Evolutionary conservation across 2,888 invertebrate genomes (phyloP), one percentile per base, ranked within the genome.

Genomic region (Cosmopolites sordidus): DNA sequence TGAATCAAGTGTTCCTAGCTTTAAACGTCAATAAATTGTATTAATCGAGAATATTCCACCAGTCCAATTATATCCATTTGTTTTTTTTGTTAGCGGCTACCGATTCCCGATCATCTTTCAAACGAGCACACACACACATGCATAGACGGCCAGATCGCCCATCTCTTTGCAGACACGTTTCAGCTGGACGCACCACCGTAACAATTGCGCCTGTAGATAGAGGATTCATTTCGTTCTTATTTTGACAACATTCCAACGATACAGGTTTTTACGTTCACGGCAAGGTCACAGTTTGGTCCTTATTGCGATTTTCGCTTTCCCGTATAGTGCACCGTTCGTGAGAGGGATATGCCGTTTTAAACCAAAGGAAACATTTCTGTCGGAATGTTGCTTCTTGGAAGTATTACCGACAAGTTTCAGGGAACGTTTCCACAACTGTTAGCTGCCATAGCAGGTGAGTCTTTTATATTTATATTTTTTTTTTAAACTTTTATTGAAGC

Each of bases 361-460:
- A 3, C n/a, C 33, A 33, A 11, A 33, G 11, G n/a, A 33, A 33
- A 12, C 3, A 33, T 6, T 9, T 4, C n/a, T 3, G 14, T n/a
- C n/a, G 16, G 44, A 51, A 56, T 58, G 55, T 48, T 60, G 44
- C 41, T 58, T 45, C 61, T 53, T 15, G 56, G 47, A 16, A 59
- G 59, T 53, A 42, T 62, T 9, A 60, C 59, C 12, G 60, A 65
- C 16, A 66, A 68, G 54, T 66, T 72, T 53, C 60, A 62, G 41
- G 69, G 69, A 16, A 70, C 67, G 18, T 64, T 66, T 46, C 68
- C 71, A 6, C 72, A 72, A 59, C 47, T 72, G 17, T 47, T 72
- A 12, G 71, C 72, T 15, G 70, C 69, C 38, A 56, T 71, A 43
- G 66, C 70, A 56, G 70, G 71, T 71, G 60, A 22, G 49, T 15